These are phyloP conservation scores for Astur gentilis DNA, from an alignment of 2,113 vertebrate genomes.

Conservation along the genomic window DNA sequence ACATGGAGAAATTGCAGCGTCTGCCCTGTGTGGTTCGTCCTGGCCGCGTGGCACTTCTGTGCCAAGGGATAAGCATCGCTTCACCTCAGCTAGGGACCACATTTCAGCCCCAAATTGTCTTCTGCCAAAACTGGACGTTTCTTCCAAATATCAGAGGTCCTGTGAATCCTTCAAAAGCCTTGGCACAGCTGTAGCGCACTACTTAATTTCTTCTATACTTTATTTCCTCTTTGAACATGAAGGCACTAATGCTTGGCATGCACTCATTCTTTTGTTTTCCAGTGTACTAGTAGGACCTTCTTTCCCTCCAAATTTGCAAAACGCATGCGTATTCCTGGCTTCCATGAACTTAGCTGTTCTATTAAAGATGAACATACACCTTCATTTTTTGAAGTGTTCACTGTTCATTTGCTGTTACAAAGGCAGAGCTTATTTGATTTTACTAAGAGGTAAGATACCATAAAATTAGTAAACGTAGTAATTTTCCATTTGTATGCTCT, in stretches of 20 bases:
- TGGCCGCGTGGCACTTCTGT: accelerated
- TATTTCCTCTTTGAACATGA: background rate
- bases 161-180: background rate
- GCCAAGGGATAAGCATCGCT: background rate
- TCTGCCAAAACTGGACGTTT: background rate
- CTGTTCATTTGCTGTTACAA: background rate
- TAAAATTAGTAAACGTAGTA: background rate
- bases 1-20: background rate
- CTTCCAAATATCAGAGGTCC: background rate
- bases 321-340: background rate
- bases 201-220: background rate
- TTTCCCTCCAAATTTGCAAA: background rate
- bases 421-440: background rate
- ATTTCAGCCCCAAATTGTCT: background rate
- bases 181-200: background rate
- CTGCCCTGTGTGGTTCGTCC: background rate
- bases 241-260: background rate
- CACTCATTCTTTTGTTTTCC: background rate
- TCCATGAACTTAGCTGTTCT: background rate
- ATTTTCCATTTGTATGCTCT: background rate
- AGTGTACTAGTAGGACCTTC: background rate
- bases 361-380: background rate
- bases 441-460: background rate
- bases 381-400: background rate
- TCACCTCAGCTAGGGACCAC: background rate